Percentiles rank a stretch among this genome's conserved stretches.
phyloP scores from a whole-genome alignment of 2,888 invertebrate species.

The Melinopterus prodromus region DNA sequence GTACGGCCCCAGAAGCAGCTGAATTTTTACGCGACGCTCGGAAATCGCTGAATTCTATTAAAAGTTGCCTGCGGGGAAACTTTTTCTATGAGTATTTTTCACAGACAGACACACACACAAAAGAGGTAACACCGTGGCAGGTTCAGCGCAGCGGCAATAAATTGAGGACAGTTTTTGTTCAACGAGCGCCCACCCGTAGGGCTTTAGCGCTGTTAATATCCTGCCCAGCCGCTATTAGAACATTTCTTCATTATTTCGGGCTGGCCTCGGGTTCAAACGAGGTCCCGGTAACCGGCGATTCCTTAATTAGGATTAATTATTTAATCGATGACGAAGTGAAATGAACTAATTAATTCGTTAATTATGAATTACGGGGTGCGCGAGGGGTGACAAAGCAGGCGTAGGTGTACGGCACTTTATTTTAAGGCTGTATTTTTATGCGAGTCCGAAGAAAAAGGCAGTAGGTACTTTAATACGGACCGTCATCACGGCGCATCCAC shows the following conservation, averaged over 20 bases:
- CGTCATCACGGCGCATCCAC: not conserved
- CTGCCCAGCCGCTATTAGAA: not conserved
- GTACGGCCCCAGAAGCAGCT: not conserved
- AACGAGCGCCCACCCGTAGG: not conserved
- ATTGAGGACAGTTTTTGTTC: not conserved
- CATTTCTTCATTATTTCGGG: not conserved
- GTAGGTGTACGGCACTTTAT: not conserved
- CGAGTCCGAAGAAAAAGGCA: not conserved
- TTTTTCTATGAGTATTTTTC: not conserved
- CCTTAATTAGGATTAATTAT: not conserved
- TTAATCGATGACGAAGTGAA: constrained; percentile 4
- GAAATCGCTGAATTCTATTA: not conserved
- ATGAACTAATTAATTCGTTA: not conserved
- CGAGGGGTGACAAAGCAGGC: not conserved
- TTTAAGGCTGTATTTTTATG: not conserved
- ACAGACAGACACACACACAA: not conserved
- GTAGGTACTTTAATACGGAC: not conserved
- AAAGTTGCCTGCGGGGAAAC: not conserved
- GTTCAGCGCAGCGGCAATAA: not conserved
- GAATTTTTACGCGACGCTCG: not conserved
- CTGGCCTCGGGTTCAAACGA: not conserved
- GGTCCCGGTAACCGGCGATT: not conserved
- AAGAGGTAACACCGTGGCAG: not conserved
- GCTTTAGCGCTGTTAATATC: not conserved
- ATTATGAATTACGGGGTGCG: not conserved